Conservation (phyloP, 2,888 invertebrate species). For the Hyppa rectilinea region DNA sequence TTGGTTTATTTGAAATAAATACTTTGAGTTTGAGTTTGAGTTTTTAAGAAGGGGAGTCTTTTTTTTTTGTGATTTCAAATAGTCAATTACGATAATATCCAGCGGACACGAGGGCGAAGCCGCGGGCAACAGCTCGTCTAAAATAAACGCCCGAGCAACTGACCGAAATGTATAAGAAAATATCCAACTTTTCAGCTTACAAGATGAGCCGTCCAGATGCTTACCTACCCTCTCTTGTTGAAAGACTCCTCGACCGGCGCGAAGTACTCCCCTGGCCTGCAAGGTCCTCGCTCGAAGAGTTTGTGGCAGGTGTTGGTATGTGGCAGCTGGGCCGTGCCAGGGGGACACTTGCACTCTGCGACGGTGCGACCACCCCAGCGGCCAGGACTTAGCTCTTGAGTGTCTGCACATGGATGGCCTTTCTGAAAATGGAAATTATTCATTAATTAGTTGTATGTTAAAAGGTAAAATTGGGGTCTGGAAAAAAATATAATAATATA, state of each 20-base stretch:
- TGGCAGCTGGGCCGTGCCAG: constrained; percentile 93
- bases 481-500: background rate
- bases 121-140: too few relatives aligned
- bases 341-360: constrained; percentile 96
- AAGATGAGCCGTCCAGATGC: constrained; percentile 73
- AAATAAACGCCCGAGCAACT: too few relatives aligned
- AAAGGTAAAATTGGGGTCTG: background rate
- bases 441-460: background rate
- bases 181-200: constrained; percentile 58
- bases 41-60: too few relatives aligned
- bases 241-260: constrained; percentile 92
- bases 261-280: constrained; percentile 93
- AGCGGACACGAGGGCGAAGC: too few relatives aligned
- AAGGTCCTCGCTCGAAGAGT: constrained; percentile 94
- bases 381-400: constrained; percentile 95
- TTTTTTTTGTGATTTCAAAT: too few relatives aligned
- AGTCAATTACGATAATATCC: too few relatives aligned
- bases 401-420: constrained; percentile 95
- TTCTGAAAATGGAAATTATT: constrained; percentile 77
- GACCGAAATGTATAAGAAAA: background rate
- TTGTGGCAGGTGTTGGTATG: constrained; percentile 93
- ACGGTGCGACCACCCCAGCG: constrained; percentile 90
- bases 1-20: too few relatives aligned
- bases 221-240: constrained; percentile 90
- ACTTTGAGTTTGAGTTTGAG: too few relatives aligned